phyloP scores from a whole-genome alignment of 2,888 invertebrate genomes.

The Timandra comae region DNA sequence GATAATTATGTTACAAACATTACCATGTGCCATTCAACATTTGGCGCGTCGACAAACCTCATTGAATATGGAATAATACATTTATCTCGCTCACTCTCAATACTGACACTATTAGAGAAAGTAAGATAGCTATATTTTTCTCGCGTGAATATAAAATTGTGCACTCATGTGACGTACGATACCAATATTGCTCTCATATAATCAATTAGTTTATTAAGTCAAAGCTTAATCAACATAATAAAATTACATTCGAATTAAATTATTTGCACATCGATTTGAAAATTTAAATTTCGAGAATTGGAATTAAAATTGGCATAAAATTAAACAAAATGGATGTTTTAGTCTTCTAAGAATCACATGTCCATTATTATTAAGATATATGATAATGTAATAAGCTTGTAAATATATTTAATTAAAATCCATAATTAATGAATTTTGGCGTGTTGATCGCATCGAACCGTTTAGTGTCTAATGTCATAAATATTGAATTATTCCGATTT shows the following conservation, averaged over 20 bases:
- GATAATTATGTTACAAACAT: too few relatives aligned
- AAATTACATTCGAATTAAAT: conserved; percentile 19
- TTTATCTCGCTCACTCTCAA: not conserved
- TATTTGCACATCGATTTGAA: too few relatives aligned
- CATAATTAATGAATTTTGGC: conserved; percentile 39
- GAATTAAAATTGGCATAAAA: too few relatives aligned
- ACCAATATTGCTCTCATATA: too few relatives aligned
- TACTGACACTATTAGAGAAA: not conserved
- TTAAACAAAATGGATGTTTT: conserved; percentile 29
- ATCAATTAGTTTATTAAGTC: not conserved
- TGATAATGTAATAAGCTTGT: conserved; percentile 36
- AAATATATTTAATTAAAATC: conserved; percentile 30
- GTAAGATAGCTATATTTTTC: too few relatives aligned
- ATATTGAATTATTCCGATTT: too few relatives aligned
- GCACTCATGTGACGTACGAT: too few relatives aligned
- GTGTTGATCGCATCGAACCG: conserved; percentile 43
- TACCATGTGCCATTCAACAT: too few relatives aligned
- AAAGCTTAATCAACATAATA: not conserved
- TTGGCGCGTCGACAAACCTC: not conserved
- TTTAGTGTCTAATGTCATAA: conserved; percentile 36
- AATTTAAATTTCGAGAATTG: too few relatives aligned
- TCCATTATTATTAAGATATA: conserved; percentile 50
- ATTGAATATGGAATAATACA: too few relatives aligned
- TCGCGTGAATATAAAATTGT: too few relatives aligned
- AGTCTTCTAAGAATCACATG: conserved; percentile 47